phyloP scores from a whole-genome alignment of 2,888 invertebrate genomes.

The Apodemia duryi region DNA sequence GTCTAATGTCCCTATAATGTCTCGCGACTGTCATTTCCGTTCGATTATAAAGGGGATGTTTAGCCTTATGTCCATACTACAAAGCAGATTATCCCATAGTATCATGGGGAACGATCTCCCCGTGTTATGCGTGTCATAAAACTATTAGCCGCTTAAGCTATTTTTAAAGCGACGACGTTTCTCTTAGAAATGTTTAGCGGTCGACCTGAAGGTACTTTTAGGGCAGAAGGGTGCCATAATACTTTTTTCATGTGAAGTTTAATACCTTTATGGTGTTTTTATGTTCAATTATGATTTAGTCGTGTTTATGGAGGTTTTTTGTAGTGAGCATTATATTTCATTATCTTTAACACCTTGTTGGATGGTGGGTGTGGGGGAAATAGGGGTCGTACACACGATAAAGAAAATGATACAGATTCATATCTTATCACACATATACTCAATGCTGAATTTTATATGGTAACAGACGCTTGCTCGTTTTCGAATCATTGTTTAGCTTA shows the following conservation, averaged over 20 bases:
- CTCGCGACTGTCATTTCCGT: constrained; percentile 57
- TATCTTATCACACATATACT: neutral
- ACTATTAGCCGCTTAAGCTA: constrained; percentile 77
- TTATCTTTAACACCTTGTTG: constrained; percentile 72
- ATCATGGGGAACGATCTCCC: constrained; percentile 39
- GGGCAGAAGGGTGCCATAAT: constrained; percentile 60
- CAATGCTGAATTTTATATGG: neutral
- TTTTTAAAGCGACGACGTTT: constrained; percentile 66
- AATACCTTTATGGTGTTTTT: constrained; percentile 57
- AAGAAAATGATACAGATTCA: constrained; percentile 16
- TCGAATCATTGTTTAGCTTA: no score
- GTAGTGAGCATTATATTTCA: constrained; percentile 60
- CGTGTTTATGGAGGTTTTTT: constrained; percentile 54
- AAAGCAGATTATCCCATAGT: constrained; percentile 44
- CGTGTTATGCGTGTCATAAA: constrained; percentile 73
- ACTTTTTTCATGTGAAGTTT: constrained; percentile 50
- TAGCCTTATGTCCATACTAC: constrained; percentile 41
- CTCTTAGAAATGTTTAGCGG: constrained; percentile 56
- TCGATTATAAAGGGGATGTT: constrained; percentile 31
- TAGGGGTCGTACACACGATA: constrained; percentile 18
- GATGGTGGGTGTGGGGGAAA: constrained; percentile 28
- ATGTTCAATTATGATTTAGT: constrained; percentile 64
- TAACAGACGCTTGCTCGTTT: neutral
- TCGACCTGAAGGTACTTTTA: constrained; percentile 40
- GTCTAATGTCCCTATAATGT: constrained; percentile 67